Base-by-base conservation (phyloP, 2,113 vertebrate species). In the Ctenomys sociabilis region DNA sequence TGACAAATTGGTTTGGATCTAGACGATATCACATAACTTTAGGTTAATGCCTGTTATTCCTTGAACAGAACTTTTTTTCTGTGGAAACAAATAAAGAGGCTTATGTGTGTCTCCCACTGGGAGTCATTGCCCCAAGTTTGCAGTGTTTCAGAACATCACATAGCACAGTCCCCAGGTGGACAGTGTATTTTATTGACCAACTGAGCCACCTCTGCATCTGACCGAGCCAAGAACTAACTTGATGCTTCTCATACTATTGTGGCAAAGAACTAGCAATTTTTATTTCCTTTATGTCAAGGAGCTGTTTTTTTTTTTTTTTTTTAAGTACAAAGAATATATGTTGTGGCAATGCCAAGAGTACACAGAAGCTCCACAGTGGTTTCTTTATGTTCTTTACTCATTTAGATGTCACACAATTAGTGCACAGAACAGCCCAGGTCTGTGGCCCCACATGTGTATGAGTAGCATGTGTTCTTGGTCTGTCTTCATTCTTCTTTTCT, bases 1-100 rank as follows among this genome's bases (percentile, higher is more conserved):
- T 87, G 81, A 94, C 32, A 80, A 85, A 91, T 61, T 90, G 93
- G 72, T 87, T 96, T 92, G 66, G 81, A 93, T 90, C 61, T 35
- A 19, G 63, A 63, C 64, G n/a, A 59, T 7, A 40, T 45, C 88
- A 35, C 21, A 45, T 93, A 84, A 88, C 91, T 95, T 89, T 32
- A 49, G 59, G 68, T 81, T 87, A 72, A 85, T 78, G 54, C 59
- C 64, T 61, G 37, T 90, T 75, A 93, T 63, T 88, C 91, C 75
- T 81, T 40, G 72, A 91, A 40, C 70, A 59, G 57, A 90, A 35
- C 75, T 70, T 63, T 88, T 88, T 70, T 37, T 54, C 75, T 88
- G 12, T 8, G 54, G 84, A 66, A 97, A 72, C 45, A 49, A 32
- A 52, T 54, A 61, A 22, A 66, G 91, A 59, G 32, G 9, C 49